Evolutionary conservation across 2,797 vertebrate species (phyloP), one percentile per base, ranked within the genome.

Genomic region (Sylvilagus floridanus): DNA sequence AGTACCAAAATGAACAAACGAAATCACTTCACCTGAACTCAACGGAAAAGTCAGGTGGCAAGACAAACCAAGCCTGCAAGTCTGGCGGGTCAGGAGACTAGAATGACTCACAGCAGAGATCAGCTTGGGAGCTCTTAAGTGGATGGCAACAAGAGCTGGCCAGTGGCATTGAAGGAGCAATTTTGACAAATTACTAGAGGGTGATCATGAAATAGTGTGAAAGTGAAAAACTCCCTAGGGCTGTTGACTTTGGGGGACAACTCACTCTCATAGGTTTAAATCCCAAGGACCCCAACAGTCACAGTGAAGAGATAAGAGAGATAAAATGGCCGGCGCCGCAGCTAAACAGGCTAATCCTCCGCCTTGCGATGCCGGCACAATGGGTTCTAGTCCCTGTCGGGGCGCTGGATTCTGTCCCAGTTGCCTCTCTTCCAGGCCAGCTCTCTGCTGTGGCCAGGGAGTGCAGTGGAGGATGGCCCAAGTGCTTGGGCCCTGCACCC

Each of bases 1-100:
- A 68, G n/a, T 91, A 76, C 73, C 52, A 89, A 73, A 50, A 11
- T 62, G 2, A 79, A 91, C 24, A 42, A 91, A 95, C 12, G 37
- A 1, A 85, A 93, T 65, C 7, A n/a, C 7, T 90, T 90, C 22
- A 60, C 37, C 52, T 68, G 54, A 13, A 63, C 0, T 2, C 54
- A 91, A 81, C 6, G 79, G 60, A 71, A 85, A 62, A n/a, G 47
- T 30, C 7, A 90, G 3, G 10, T 28, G 47, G 14, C 6, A 85
- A 50, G 60, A 7, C n/a, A 79, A 88, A 85, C 2, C n/a, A 8
- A 71, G 8, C 62, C 9, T 17, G 19, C 50, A 26, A 73, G 60
- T 87, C 2, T 72, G 10, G 1, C 81, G 1, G 57, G 11, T 88
- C 60, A 21, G 7, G 14, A 32, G 75, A 47, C 71, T 4, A 68